Evolutionary conservation across 2,888 invertebrate genomes (phyloP).

Genomic region (Aleiodes leptofemur): DNA sequence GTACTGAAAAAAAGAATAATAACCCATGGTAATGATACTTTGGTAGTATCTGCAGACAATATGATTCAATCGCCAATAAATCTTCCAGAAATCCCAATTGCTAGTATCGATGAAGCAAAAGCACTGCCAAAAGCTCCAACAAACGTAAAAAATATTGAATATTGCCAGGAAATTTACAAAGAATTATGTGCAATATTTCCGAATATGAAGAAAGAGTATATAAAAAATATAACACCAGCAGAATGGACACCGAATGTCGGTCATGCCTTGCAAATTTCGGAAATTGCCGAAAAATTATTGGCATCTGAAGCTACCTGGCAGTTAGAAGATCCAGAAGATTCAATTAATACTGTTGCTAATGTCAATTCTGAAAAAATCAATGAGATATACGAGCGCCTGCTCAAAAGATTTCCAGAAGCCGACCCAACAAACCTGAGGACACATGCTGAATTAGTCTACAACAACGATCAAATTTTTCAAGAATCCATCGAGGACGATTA

Average conservation of each 20-base stretch:
- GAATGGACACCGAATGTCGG: constrained; percentile 46
- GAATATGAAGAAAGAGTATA: constrained; percentile 54
- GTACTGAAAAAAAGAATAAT: no score
- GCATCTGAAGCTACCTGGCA: constrained; percentile 34
- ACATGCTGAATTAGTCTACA: constrained; percentile 47
- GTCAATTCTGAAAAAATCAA: constrained; percentile 43
- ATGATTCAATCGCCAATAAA: no score
- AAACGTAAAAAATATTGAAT: not conserved
- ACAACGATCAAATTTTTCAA: constrained; percentile 54
- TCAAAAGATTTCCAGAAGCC: constrained; percentile 68
- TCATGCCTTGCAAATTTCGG: constrained; percentile 47
- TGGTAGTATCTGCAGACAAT: no score
- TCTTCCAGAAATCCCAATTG: not conserved
- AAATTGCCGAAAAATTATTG: constrained; percentile 48
- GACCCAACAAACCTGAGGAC: constrained; percentile 64
- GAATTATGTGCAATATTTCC: constrained; percentile 62
- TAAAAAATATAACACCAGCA: constrained; percentile 58
- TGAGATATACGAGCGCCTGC: constrained; percentile 57
- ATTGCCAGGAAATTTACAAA: constrained; percentile 52
- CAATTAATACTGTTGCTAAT: not conserved
- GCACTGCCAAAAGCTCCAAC: not conserved
- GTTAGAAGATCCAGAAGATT: not conserved
- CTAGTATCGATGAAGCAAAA: not conserved
- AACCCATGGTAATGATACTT: no score
- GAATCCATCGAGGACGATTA: constrained; percentile 63